phyloP scores from a whole-genome alignment of 2,113 vertebrate genomes.

The Bettongia penicillata region DNA sequence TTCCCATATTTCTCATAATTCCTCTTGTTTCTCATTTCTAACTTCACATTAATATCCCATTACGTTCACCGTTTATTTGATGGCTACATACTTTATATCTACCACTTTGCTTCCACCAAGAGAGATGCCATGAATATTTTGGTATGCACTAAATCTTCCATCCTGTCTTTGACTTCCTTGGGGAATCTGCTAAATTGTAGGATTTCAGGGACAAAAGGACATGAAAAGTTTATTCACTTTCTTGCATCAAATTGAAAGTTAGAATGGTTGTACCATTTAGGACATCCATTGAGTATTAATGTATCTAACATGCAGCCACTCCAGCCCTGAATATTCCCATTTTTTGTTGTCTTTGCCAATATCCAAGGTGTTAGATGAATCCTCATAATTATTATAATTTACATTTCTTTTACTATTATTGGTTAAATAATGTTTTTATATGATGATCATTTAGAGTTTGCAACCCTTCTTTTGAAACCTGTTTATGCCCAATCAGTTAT shows the following conservation, averaged over 20 bases:
- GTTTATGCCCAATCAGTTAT: background rate
- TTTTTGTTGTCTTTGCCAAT: background rate
- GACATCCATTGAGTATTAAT: background rate
- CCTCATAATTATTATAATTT: background rate
- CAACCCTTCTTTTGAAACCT: background rate
- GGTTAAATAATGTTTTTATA: background rate
- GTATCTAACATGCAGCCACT: background rate
- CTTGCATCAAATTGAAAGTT: background rate
- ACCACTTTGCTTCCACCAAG: background rate
- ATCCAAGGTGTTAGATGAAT: background rate
- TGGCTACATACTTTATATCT: background rate
- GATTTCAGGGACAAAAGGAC: background rate
- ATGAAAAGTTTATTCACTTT: background rate
- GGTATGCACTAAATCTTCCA: background rate
- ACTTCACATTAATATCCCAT: background rate
- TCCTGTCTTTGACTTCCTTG: background rate
- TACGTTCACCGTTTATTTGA: background rate
- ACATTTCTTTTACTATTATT: background rate
- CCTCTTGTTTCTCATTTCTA: background rate
- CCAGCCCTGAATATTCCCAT: background rate
- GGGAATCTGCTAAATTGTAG: background rate
- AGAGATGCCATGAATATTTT: background rate
- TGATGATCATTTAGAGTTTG: background rate
- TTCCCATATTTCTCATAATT: background rate
- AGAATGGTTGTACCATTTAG: background rate